Conservation (phyloP, 2,888 invertebrate genomes). For the Bombylius major region DNA sequence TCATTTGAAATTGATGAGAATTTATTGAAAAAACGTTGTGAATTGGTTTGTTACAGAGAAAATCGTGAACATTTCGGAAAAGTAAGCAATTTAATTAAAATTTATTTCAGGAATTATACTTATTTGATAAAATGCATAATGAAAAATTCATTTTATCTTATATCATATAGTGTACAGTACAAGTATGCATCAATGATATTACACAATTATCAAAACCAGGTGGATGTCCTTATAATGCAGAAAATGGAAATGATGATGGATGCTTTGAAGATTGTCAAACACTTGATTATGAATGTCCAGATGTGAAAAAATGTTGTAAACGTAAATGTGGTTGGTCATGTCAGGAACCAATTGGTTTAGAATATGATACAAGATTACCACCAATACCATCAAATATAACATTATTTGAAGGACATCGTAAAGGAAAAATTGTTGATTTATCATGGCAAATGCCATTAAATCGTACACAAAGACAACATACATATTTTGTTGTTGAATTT, state of each 20-base stretch:
- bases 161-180: conserved; percentile 8
- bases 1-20: conserved; percentile 8
- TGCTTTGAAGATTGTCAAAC: conserved; percentile 29
- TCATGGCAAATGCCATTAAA: conserved; percentile 11
- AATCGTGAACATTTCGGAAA: background rate
- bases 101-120: background rate
- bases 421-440: conserved; percentile 9
- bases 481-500: conserved; percentile 52
- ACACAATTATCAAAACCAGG: conserved; percentile 26
- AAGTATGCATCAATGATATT: conserved; percentile 21
- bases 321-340: conserved; percentile 57
- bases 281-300: conserved; percentile 54
- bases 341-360: conserved; percentile 44
- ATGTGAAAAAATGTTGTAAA: conserved; percentile 54
- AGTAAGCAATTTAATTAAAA: conserved; percentile 1
- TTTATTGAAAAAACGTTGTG: conserved; percentile 5
- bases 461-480: conserved; percentile 13
- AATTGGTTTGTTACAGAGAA: conserved; percentile 3
- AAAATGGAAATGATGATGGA: conserved; percentile 17
- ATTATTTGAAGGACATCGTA: conserved; percentile 40
- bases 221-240: conserved; percentile 24
- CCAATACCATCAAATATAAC: conserved; percentile 48
- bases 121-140: background rate
- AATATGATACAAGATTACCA: conserved; percentile 43
- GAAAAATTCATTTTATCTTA: conserved; percentile 1